Conservation (phyloP, 2,113 vertebrate species). For the Ciconia boyciana region DNA sequence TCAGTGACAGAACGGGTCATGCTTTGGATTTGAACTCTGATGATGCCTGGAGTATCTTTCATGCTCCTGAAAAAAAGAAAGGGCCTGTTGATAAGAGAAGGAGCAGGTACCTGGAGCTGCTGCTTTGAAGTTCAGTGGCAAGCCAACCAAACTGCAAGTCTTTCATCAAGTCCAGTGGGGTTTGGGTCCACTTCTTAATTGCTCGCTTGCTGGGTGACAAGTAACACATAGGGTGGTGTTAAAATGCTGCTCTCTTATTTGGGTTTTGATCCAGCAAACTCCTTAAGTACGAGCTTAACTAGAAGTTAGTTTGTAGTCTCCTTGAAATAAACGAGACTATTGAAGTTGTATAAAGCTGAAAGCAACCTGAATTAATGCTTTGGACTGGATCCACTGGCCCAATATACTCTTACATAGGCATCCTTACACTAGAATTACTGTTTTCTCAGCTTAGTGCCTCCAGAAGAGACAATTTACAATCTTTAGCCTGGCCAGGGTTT, state of each 20-base stretch:
- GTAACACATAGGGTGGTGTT: background rate
- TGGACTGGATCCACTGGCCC: background rate
- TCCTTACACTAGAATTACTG: background rate
- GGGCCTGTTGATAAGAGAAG: background rate
- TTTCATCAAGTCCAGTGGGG: background rate
- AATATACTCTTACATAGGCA: background rate
- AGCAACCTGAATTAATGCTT: background rate
- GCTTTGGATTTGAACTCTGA: background rate
- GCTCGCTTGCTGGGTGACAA: background rate
- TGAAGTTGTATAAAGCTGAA: background rate
- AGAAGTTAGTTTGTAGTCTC: background rate
- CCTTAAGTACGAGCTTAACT: background rate
- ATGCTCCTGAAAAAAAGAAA: background rate
- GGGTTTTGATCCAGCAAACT: background rate
- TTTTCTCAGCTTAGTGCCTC: background rate
- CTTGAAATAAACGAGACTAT: background rate
- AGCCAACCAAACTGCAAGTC: background rate
- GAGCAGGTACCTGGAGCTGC: background rate
- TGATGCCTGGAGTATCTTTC: background rate
- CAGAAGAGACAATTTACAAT: background rate
- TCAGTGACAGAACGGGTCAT: background rate
- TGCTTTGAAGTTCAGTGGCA: background rate
- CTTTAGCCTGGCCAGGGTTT: background rate
- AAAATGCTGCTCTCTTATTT: background rate
- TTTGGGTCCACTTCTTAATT: background rate